Conservation (phyloP, 1,140 invertebrate species). For the Drosophila sp. region DNA sequence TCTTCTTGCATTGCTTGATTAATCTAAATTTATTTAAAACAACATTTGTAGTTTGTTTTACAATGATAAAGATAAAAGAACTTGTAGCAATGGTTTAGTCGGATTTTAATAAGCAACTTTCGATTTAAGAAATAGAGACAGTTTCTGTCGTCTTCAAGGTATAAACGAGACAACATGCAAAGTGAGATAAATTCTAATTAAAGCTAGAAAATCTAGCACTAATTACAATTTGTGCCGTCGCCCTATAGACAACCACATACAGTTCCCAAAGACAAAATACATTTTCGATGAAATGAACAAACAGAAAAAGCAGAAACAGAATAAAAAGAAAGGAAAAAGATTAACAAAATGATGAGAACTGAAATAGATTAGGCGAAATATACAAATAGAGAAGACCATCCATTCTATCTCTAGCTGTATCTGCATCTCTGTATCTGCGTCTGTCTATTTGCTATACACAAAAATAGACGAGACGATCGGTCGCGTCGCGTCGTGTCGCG, state of each 20-base stretch:
- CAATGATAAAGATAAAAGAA: neutral
- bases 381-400: conserved; percentile 48
- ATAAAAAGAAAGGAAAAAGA: conserved; percentile 4
- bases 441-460: conserved; percentile 48
- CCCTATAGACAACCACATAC: conserved; percentile 59
- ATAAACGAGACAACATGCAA: conserved; percentile 51
- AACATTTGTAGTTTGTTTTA: neutral
- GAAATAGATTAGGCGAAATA: conserved; percentile 78
- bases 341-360: conserved; percentile 54
- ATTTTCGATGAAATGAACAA: conserved; percentile 52
- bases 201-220: conserved; percentile 68
- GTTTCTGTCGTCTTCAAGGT: conserved; percentile 64
- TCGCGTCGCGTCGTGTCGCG: no score
- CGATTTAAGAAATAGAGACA: conserved; percentile 12
- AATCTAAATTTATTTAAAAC: neutral
- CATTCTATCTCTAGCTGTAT: conserved; percentile 34
- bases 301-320: neutral
- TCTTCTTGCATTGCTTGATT: no score
- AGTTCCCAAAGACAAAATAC: conserved; percentile 42
- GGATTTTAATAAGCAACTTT: conserved; percentile 24
- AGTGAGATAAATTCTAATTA: conserved; percentile 72
- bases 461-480: conserved; percentile 65
- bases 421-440: conserved; percentile 32
- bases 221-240: conserved; percentile 75
- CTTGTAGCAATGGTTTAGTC: neutral